Evolutionary conservation across 2,888 invertebrate species (phyloP), one percentile per base, ranked within the genome.

Genomic region (Seladonia tumulorum): DNA sequence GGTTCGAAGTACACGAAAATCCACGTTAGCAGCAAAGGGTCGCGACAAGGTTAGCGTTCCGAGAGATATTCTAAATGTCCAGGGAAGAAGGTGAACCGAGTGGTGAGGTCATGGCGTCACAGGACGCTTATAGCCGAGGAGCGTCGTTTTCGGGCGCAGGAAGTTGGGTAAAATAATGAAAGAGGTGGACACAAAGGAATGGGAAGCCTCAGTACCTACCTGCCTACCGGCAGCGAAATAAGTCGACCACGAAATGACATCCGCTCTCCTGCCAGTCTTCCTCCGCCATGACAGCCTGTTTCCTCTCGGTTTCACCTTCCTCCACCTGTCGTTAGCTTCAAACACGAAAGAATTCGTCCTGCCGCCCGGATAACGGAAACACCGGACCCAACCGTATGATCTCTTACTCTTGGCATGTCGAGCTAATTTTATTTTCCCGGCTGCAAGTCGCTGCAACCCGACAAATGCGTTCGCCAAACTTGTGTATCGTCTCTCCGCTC

Each of bases 191-290:
- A 93, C 93, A 93, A 93, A 93, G 93, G 90, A 92, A 93, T 89
- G 91, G 91, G 91, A 91, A 92, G 90, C 88, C 84, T 86, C 83
- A 74, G 77, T 86, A 75, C 76, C 74, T 82, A 72, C 68, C 79
- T 82, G 78, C 83, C 82, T 83, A 76, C 86, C 82, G 81, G 87
- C 90, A 92, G 89, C 92, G 92, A 93, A 94, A 92, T 91, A 94
- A 94, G 93, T 94, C 94, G 94, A 94, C 93, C 94, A 94, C 94
- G 94, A 94, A 94, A 94, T 93, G 93, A 94, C 94, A 94, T 94
- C 94, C 94, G 94, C 91, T 91, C 90, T 90, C 89, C 86, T 85
- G 88, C 80, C 82, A 78, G 79, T n/a, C 86, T 79, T 75, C 77
- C 73, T 53, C 72, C 73, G 75, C 79, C 85, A 68, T 68, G 79